Base-by-base conservation (phyloP, 2,113 vertebrate genomes). In the Ptilorrhoa leucosticta region DNA sequence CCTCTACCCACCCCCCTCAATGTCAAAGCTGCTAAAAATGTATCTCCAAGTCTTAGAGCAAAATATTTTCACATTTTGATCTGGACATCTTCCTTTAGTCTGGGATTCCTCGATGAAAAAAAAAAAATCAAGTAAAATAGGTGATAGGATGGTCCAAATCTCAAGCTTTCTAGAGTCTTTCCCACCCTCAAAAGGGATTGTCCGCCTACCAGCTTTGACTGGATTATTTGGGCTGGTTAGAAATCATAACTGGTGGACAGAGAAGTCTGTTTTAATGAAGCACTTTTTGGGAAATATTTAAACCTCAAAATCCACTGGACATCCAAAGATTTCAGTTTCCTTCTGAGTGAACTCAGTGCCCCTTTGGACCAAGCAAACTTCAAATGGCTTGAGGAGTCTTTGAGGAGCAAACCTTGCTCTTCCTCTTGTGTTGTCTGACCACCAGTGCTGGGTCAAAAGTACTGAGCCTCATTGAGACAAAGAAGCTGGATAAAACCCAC, bases 61-160 rank as follows among this genome's bases (percentile, higher is more conserved):
- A 71, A 92, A 77, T 84, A 40, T 51, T 82, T 93, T 93, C 40
- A 39, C 42, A 20, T 89, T 93, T 84, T 91, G 50, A 23, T n/a
- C 57, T 26, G 7, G 63, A 51, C 20, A 45, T 53, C 42, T 88
- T 95, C 51, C 12, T 83, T 87, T 80, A 76, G 23, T 93, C 35
- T 82, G 77, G 33, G n/a, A 90, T 63, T 37, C 35, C 12, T 61
- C 26, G 56, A 45, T 68, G 7, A 1, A 50, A 48, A 93, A 83
- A 70, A 83, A 42, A 66, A 53, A 27, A n/a, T 18, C 70, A 89
- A 87, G 44, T 40, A 75, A 91, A 96, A 53, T 77, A 83, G 28
- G 33, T 66, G 51, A 27, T 16, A 6, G 30, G 37, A 31, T 78
- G 73, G 27, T 28, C 37, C 13, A 6, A 48, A 54, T 64, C 26